Conservation (phyloP, 2,113 vertebrate species). For the Odobenus rosmarus region DNA sequence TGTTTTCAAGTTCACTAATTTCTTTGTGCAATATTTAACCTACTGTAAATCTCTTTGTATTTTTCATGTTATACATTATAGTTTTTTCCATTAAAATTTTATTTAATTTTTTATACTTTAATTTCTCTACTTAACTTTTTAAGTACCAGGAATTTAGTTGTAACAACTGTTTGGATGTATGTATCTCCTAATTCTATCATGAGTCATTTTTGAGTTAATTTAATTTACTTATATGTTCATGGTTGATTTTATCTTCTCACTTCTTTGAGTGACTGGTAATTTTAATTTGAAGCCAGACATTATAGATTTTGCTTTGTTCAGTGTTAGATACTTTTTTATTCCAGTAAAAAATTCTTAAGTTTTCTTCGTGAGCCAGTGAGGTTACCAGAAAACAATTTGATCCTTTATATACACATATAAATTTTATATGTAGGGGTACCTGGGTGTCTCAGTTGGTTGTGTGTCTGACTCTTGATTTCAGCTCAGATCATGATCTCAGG, state of each 20-base stretch:
- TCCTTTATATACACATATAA: neutral
- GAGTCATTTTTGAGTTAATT: neutral
- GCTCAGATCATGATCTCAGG: too few species aligned
- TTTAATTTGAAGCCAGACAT: neutral
- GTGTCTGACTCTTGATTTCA: too few species aligned
- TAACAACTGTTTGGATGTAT: neutral
- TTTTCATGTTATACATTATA: neutral
- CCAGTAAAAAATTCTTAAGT: neutral
- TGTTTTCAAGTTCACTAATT: neutral
- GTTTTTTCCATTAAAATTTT: neutral
- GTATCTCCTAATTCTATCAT: neutral
- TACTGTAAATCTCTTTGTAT: neutral
- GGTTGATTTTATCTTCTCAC: neutral
- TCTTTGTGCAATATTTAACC: neutral
- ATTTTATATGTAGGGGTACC: neutral
- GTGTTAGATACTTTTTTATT: neutral
- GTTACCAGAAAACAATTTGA: neutral
- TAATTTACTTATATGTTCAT: neutral
- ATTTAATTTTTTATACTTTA: neutral
- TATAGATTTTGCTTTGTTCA: neutral
- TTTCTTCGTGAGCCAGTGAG: neutral
- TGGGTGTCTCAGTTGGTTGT: too few species aligned
- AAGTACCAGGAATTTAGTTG: neutral
- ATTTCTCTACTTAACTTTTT: neutral
- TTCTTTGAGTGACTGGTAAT: neutral